Evolutionary conservation across 2,797 vertebrate species (phyloP).

Genomic region (Clarias fuscus): DNA sequence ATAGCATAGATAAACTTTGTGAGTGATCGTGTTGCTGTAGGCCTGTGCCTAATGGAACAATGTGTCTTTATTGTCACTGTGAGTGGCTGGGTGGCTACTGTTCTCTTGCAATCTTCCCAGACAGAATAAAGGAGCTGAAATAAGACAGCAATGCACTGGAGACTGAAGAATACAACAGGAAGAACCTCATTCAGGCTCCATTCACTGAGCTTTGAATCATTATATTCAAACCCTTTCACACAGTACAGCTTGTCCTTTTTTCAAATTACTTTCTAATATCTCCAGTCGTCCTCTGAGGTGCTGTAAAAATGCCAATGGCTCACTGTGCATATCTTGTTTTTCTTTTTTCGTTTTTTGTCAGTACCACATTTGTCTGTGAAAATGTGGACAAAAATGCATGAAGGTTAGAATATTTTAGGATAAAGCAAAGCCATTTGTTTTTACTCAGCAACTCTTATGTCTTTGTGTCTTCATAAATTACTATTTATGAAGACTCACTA

Average conservation of each 20-base stretch:
- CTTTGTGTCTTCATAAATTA: not conserved
- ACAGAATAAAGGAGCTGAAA: slow-evolving; percentile 31
- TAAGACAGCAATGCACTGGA: slow-evolving; percentile 29
- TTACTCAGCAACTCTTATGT: not conserved
- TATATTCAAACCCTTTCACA: slow-evolving; percentile 27
- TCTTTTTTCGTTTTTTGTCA: not conserved
- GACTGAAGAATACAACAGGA: slow-evolving; percentile 22
- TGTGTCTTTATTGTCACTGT: slow-evolving; percentile 49
- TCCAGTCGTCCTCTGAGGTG: not conserved
- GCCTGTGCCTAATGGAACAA: slow-evolving; percentile 51
- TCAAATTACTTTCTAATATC: slow-evolving; percentile 43
- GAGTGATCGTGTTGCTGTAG: slow-evolving; percentile 44
- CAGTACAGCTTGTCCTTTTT: not conserved
- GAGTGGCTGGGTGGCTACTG: slow-evolving; percentile 27
- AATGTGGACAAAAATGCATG: not conserved
- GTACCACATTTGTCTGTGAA: not conserved
- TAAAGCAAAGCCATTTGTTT: not conserved
- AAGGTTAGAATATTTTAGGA: not conserved
- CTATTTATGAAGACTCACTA: not conserved
- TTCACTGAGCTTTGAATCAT: slow-evolving; percentile 46
- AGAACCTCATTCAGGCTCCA: slow-evolving; percentile 37
- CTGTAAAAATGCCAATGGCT: slow-evolving; percentile 14
- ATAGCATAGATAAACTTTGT: slow-evolving; percentile 44
- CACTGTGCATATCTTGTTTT: not conserved
- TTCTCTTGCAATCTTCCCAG: slow-evolving; percentile 26